Evolutionary conservation across 2,113 vertebrate species (phyloP).

Genomic region (Casuarius casuarius): DNA sequence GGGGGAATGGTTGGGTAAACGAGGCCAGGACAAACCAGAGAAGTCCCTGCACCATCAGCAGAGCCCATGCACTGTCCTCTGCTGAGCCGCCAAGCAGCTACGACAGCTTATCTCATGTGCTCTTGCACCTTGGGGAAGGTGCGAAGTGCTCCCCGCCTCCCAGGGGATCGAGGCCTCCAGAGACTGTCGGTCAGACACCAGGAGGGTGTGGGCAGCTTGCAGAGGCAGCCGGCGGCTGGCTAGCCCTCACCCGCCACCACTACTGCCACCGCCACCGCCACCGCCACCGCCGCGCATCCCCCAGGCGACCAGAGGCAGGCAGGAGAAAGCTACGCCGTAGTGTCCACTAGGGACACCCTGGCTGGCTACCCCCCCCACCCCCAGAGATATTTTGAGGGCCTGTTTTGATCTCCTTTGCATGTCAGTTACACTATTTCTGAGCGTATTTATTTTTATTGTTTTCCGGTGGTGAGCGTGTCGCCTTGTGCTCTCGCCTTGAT

Average conservation of each 20-base stretch:
- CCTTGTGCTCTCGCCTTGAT: slow-evolving; percentile 61
- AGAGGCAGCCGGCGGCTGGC: not conserved
- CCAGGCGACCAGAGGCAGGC: not conserved
- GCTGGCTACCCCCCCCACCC: not conserved
- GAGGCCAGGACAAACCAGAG: not conserved
- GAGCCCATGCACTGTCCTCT: not conserved
- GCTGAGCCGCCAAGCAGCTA: not conserved
- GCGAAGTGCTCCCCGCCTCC: not conserved
- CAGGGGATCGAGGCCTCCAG: not conserved
- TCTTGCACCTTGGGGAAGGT: not conserved
- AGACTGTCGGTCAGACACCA: not conserved
- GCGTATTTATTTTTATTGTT: slow-evolving; percentile 80
- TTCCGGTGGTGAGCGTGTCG: slow-evolving; percentile 77
- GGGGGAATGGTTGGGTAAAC: not conserved
- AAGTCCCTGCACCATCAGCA: accelerated
- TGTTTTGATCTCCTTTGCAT: slow-evolving; percentile 83
- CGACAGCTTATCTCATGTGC: accelerated
- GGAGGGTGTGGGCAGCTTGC: not conserved
- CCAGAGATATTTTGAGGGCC: slow-evolving; percentile 73
- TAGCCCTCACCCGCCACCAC: accelerated
- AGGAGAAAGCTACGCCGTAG: not conserved
- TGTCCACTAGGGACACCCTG: not conserved
- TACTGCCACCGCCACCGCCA: too few species aligned
- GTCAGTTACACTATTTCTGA: slow-evolving; percentile 87
- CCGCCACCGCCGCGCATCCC: not conserved